phyloP scores from a whole-genome alignment of 2,797 vertebrate genomes.

The Gymnopithys bicolor region DNA sequence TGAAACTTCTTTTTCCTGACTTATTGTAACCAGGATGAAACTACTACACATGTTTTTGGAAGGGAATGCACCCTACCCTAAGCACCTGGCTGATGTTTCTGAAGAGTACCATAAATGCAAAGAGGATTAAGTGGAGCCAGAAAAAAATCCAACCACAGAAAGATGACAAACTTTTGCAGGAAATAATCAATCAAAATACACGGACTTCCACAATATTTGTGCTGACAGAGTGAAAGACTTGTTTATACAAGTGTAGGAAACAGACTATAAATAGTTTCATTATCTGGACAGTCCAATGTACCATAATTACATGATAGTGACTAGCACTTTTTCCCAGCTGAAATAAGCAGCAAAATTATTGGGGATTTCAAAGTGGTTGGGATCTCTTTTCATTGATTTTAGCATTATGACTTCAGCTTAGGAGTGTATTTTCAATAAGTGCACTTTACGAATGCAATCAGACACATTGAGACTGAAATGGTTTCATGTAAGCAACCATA shows the following conservation, averaged over 20 bases:
- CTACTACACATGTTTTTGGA: not conserved
- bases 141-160: not conserved
- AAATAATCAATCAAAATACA: not conserved
- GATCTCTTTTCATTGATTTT: not conserved
- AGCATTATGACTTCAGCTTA: not conserved
- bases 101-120: not conserved
- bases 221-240: not conserved
- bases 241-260: not conserved
- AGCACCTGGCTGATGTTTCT: not conserved
- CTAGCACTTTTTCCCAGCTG: not conserved
- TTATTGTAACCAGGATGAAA: not conserved
- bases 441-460: not conserved
- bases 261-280: not conserved
- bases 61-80: not conserved
- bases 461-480: accelerated
- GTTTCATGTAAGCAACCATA: not conserved
- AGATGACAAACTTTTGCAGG: not conserved
- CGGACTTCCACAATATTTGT: not conserved
- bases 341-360: not conserved
- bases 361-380: not conserved
- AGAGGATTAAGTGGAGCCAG: not conserved
- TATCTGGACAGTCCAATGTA: not conserved
- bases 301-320: not conserved
- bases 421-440: not conserved
- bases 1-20: not conserved